phyloP scores from a whole-genome alignment of 2,888 invertebrate species.

The Philopedon plagiatum region DNA sequence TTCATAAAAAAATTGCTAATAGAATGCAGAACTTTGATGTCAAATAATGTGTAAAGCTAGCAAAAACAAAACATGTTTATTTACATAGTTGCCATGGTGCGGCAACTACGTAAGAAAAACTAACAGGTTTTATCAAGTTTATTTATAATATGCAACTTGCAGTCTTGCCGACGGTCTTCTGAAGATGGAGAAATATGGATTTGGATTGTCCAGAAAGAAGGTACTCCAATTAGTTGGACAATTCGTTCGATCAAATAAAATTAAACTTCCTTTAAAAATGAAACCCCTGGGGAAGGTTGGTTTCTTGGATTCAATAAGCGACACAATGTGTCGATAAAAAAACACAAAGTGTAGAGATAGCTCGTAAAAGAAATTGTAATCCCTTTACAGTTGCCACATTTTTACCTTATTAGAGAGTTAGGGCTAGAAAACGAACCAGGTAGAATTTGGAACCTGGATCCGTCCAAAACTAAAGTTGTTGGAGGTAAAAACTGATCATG shows the following conservation, averaged over 20 bases:
- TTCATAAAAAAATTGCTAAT: too few relatives aligned
- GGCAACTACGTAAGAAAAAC: not conserved
- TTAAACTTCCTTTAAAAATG: slow-evolving; percentile 20
- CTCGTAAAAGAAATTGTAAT: slow-evolving; percentile 53
- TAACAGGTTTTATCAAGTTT: not conserved
- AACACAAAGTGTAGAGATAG: slow-evolving; percentile 54
- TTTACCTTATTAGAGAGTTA: slow-evolving; percentile 35
- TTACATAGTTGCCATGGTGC: not conserved
- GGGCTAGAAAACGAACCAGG: slow-evolving; percentile 16
- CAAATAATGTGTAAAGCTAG: too few relatives aligned
- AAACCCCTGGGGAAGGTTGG: slow-evolving; percentile 18
- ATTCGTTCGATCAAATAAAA: slow-evolving; percentile 11
- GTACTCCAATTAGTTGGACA: slow-evolving; percentile 12
- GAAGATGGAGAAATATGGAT: slow-evolving; percentile 30
- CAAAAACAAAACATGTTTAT: too few relatives aligned
- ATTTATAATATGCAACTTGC: not conserved
- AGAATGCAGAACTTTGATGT: not conserved
- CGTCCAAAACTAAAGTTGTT: slow-evolving; percentile 46
- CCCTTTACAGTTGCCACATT: slow-evolving; percentile 48
- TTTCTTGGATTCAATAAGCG: slow-evolving; percentile 14
- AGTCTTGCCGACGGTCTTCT: slow-evolving; percentile 13
- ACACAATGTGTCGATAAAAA: slow-evolving; percentile 56
- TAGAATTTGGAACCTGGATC: slow-evolving; percentile 41
- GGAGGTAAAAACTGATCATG: slow-evolving; percentile 31
- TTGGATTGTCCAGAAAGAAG: slow-evolving; percentile 19